Conservation (phyloP, 2,113 vertebrate species). For the Chelonoidis abingdonii region DNA sequence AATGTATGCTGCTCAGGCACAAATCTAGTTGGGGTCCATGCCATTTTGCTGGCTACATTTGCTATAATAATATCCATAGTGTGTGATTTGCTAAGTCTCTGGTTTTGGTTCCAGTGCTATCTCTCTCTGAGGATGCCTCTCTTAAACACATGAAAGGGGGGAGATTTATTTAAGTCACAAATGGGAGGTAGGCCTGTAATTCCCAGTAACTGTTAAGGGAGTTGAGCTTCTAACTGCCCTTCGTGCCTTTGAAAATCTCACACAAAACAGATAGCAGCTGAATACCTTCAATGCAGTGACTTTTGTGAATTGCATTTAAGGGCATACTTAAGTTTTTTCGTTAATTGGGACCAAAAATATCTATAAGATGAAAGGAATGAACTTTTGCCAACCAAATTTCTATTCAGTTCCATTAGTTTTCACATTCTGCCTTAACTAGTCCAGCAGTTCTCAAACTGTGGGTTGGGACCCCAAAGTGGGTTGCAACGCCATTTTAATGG, state of each 20-base stretch:
- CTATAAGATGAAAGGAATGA: not conserved
- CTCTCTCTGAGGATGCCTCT: not conserved
- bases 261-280: accelerated
- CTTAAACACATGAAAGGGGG: not conserved
- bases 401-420: no score
- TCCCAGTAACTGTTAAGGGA: not conserved
- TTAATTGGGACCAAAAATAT: not conserved
- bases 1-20: not conserved
- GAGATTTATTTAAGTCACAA: not conserved
- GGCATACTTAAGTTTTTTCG: not conserved
- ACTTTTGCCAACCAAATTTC: not conserved
- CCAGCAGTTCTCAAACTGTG: no score
- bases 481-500: no score
- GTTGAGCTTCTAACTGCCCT: not conserved
- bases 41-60: not conserved
- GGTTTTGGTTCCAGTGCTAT: not conserved
- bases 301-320: not conserved
- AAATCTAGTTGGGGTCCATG: not conserved
- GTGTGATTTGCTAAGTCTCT: not conserved
- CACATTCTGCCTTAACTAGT: no score
- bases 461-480: no score
- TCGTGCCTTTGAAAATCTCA: not conserved
- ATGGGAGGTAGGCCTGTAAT: not conserved
- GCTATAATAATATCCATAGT: not conserved
- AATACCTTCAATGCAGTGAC: accelerated